Percentiles rank a stretch among this genome's conserved stretches.
These are phyloP conservation scores for Gymnoscopelus microlampas DNA, from an alignment of 2,797 vertebrate genomes.

Conservation along the genomic window DNA sequence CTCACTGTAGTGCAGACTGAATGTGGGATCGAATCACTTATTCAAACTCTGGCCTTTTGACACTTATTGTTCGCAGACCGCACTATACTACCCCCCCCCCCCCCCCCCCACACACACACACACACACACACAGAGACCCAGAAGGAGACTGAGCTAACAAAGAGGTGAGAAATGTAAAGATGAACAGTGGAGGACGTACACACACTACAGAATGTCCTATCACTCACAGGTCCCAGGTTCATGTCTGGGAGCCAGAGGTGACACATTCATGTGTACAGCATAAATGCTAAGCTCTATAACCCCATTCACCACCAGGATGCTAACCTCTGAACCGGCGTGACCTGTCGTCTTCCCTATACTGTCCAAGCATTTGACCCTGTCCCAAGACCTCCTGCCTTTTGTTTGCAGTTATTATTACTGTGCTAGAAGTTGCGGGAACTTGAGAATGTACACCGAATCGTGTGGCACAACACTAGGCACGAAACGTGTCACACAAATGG, in stretches of 20 bases:
- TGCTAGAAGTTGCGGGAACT: slow-evolving; percentile 49
- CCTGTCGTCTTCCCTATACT: slow-evolving; percentile 19
- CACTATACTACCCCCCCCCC: too few relatives aligned
- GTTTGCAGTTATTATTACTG: slow-evolving; percentile 36
- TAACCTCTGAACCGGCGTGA: slow-evolving; percentile 29
- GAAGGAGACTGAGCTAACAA: neutral
- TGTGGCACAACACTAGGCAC: neutral
- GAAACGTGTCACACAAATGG: neutral
- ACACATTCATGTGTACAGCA: slow-evolving; percentile 13
- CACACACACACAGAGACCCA: too few relatives aligned
- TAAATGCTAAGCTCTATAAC: slow-evolving; percentile 4
- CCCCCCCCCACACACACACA: too few relatives aligned
- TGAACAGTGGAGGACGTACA: neutral
- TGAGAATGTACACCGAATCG: slow-evolving; percentile 26
- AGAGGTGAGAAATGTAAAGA: slow-evolving; percentile 16
- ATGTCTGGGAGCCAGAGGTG: slow-evolving; percentile 1
- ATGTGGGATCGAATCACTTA: too few relatives aligned
- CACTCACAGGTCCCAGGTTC: slow-evolving; percentile 12
- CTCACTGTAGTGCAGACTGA: too few relatives aligned
- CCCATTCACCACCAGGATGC: neutral
- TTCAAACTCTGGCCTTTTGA: too few relatives aligned
- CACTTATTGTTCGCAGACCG: too few relatives aligned
- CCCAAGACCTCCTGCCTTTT: slow-evolving; percentile 23
- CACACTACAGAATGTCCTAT: too few relatives aligned
- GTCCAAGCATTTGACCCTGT: slow-evolving; percentile 34